These are phyloP conservation scores for human DNA, from an alignment of 2,113 vertebrate species.

Conservation along the genomic window DNA sequence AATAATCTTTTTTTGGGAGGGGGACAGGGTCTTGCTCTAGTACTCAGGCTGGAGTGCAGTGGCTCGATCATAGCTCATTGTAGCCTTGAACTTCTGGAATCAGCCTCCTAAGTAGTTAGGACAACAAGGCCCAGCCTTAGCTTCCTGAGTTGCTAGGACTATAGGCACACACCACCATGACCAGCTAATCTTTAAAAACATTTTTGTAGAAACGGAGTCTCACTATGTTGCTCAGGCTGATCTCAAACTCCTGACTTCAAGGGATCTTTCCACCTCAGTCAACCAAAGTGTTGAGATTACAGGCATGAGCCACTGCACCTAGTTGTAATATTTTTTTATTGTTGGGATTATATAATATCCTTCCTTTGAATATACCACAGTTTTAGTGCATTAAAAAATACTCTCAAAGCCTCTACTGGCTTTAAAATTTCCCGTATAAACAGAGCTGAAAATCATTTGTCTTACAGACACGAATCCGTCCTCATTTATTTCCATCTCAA, in stretches of 20 bases:
- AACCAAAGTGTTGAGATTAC: background rate
- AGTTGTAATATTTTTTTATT: background rate
- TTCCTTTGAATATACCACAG: background rate
- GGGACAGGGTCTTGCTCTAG: background rate
- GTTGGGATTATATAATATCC: background rate
- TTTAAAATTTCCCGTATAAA: slow-evolving; percentile 16
- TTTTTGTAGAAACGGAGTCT: background rate
- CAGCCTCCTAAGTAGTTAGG: background rate
- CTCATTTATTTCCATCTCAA: background rate
- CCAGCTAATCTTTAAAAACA: background rate
- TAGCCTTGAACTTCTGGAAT: background rate
- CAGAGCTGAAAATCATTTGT: background rate
- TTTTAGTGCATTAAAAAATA: slow-evolving; percentile 4
- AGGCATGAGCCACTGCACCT: background rate
- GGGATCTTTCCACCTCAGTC: background rate
- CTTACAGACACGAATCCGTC: background rate
- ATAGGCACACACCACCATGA: background rate
- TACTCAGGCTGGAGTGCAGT: background rate
- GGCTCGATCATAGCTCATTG: background rate
- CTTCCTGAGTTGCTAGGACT: background rate
- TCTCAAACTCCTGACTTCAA: background rate
- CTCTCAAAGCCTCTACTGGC: background rate
- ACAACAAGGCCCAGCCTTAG: background rate
- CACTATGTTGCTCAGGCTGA: background rate
- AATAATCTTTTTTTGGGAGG: background rate